Evolutionary conservation across 2,797 vertebrate species (phyloP).

Genomic region (Xerus rutilus): DNA sequence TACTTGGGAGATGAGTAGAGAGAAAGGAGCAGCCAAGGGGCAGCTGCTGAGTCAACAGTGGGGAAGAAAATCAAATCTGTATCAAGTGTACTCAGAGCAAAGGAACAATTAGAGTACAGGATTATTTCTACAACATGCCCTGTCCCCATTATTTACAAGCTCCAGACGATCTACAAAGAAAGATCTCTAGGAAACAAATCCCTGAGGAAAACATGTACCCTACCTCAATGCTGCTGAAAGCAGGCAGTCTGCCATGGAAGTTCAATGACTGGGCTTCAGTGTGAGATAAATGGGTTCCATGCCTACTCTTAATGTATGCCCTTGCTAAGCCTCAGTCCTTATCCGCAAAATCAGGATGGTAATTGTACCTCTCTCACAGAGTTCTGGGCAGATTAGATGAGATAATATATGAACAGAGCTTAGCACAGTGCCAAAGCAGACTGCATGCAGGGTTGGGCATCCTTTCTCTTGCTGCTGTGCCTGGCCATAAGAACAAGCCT

Average conservation of each 20-base stretch:
- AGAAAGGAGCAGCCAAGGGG: not conserved
- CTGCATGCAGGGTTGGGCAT: not conserved
- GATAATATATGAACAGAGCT: not conserved
- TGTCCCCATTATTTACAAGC: not conserved
- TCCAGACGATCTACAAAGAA: slow-evolving; percentile 18
- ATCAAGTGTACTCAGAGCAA: not conserved
- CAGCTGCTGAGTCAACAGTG: not conserved
- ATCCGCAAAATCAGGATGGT: not conserved
- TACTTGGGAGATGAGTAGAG: not conserved
- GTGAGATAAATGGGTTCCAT: not conserved
- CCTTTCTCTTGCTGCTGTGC: not conserved
- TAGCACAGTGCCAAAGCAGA: not conserved
- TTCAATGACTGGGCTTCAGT: not conserved
- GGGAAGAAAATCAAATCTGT: not conserved
- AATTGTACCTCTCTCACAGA: not conserved
- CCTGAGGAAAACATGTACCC: not conserved
- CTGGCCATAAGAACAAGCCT: not conserved
- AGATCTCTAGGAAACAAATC: not conserved
- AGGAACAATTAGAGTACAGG: not conserved
- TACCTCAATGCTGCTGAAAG: not conserved
- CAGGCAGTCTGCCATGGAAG: not conserved
- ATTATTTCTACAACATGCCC: slow-evolving; percentile 21
- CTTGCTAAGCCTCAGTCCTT: not conserved
- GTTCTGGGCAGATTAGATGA: not conserved
- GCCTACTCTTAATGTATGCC: not conserved